Conservation (phyloP, 2,113 vertebrate genomes). For the Scytalopus superciliaris region DNA sequence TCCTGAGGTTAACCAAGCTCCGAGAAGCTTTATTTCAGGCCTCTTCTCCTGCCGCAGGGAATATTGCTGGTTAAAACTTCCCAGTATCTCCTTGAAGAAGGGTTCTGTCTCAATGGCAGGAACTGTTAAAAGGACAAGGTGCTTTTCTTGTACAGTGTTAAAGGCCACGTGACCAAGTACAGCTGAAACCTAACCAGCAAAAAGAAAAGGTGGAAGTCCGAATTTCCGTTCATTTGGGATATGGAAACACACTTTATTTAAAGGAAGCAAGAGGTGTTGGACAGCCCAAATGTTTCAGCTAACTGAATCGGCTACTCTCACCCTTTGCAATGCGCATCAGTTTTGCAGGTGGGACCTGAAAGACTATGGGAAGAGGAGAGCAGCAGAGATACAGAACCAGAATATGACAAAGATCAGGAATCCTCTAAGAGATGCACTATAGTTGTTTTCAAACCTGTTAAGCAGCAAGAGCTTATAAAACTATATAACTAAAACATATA, state of each 20-base stretch:
- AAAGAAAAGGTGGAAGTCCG: conserved; percentile 6
- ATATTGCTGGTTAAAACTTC: neutral
- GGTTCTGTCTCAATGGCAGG: neutral
- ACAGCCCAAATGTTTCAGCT: neutral
- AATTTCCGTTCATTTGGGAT: neutral
- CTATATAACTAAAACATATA: neutral
- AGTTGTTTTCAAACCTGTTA: neutral
- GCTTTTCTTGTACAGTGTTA: neutral
- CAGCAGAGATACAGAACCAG: neutral
- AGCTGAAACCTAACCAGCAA: neutral
- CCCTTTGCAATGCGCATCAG: neutral
- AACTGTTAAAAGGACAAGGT: neutral
- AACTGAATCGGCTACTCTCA: neutral
- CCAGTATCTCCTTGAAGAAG: neutral
- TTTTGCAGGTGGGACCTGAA: neutral
- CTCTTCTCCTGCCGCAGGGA: neutral
- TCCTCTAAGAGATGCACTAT: neutral
- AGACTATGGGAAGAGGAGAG: neutral
- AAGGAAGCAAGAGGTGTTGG: neutral
- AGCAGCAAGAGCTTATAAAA: neutral
- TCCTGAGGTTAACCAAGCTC: neutral
- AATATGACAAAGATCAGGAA: neutral
- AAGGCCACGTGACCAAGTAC: neutral
- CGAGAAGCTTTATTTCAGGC: neutral
- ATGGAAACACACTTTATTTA: neutral